These are phyloP conservation scores for Camelus bactrianus DNA, from an alignment of 2,113 vertebrate genomes.

Conservation along the genomic window DNA sequence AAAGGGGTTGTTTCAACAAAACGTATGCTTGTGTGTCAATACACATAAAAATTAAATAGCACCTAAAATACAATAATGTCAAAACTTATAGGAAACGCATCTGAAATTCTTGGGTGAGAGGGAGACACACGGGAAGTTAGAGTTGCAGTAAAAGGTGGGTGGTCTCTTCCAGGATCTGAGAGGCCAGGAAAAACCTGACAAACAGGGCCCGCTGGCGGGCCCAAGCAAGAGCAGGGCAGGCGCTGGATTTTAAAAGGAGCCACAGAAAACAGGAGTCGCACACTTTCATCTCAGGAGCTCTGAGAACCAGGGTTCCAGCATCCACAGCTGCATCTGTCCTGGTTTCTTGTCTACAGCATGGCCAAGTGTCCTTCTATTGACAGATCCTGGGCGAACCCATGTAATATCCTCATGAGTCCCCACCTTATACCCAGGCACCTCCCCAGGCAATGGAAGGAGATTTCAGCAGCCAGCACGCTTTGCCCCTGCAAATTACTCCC, in stretches of 20 bases:
- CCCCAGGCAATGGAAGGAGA: neutral
- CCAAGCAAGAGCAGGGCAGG: conserved; percentile 28
- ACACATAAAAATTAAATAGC: neutral
- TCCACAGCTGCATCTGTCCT: neutral
- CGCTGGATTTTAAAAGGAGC: neutral
- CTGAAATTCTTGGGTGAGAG: neutral
- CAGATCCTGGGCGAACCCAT: neutral
- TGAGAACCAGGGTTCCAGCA: neutral
- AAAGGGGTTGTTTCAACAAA: neutral
- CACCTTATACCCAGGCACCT: neutral
- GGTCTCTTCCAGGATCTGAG: conserved; percentile 49
- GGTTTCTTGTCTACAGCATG: neutral
- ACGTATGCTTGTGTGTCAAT: neutral
- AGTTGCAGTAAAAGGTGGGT: conserved; percentile 26
- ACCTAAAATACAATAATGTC: neutral
- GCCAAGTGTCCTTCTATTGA: neutral
- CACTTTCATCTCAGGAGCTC: conserved; percentile 53
- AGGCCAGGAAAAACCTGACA: conserved; percentile 67
- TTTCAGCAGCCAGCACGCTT: neutral
- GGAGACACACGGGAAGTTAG: neutral
- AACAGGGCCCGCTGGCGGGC: conserved; percentile 34
- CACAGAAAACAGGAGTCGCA: conserved; percentile 50
- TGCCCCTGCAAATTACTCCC: neutral
- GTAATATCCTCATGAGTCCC: neutral
- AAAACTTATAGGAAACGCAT: neutral